phyloP scores from a whole-genome alignment of 2,113 vertebrate genomes.

The Syngnathoides biaculeatus region DNA sequence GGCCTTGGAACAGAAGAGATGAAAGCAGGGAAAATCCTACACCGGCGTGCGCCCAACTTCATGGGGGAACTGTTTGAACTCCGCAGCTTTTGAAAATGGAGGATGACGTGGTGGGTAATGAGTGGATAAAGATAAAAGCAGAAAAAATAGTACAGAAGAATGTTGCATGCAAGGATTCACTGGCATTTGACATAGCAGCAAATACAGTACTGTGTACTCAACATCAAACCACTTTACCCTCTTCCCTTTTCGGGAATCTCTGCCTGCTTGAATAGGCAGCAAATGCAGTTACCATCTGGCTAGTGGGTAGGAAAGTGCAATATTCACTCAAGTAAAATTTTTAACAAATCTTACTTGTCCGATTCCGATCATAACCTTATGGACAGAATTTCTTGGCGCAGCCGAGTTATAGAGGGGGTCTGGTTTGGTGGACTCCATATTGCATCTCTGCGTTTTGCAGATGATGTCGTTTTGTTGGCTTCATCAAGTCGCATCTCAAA shows the following conservation, averaged over 20 bases:
- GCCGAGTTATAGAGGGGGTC: too few relatives aligned
- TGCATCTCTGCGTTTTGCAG: too few relatives aligned
- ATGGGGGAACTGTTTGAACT: slow-evolving; percentile 6
- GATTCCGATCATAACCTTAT: too few relatives aligned
- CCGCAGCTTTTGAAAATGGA: background rate
- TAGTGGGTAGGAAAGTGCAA: too few relatives aligned
- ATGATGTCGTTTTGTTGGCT: too few relatives aligned
- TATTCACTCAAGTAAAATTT: too few relatives aligned
- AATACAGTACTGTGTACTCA: background rate
- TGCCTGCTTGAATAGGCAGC: background rate
- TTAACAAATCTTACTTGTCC: too few relatives aligned
- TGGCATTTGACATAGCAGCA: background rate
- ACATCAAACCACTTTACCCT: background rate
- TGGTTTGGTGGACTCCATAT: too few relatives aligned
- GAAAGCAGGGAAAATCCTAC: slow-evolving; percentile 14
- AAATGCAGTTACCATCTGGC: background rate
- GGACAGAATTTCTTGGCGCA: too few relatives aligned
- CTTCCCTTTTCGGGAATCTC: background rate
- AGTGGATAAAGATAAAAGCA: background rate
- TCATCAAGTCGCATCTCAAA: too few relatives aligned
- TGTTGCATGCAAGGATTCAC: background rate
- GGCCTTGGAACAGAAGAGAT: slow-evolving; percentile 36
- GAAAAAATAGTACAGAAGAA: background rate
- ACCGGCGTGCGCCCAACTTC: slow-evolving; percentile 21
- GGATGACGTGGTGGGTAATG: background rate